Conservation (phyloP, 1,140 invertebrate genomes). For the Drosophila yakuba region DNA sequence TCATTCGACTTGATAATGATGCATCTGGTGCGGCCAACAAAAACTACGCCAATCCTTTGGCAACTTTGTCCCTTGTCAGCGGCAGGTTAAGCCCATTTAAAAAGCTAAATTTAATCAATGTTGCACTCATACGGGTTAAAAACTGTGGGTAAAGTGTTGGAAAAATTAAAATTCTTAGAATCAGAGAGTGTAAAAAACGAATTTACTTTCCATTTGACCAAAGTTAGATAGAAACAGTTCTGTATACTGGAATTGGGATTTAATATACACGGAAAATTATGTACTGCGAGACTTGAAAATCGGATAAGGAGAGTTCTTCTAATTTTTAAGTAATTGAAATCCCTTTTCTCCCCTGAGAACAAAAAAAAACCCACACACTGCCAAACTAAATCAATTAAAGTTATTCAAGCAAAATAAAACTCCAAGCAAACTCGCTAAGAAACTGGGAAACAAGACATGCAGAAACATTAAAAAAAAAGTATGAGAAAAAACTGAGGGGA, state of each 20-base stretch:
- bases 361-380: constrained; percentile 23
- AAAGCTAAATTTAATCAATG: constrained; percentile 45
- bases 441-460: constrained; percentile 36
- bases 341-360: background rate
- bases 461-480: constrained; percentile 42
- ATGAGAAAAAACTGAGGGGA: constrained; percentile 32
- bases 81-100: constrained; percentile 31
- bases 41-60: constrained; percentile 64
- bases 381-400: constrained; percentile 79
- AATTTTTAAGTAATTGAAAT: constrained; percentile 63
- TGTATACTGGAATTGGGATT: background rate
- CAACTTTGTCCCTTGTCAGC: constrained; percentile 60
- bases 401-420: constrained; percentile 75
- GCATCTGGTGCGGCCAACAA: constrained; percentile 74
- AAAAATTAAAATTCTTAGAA: no score
- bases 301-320: background rate
- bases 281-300: no score
- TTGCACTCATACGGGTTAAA: constrained; percentile 18
- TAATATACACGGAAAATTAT: background rate
- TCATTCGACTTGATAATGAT: constrained; percentile 80
- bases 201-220: no score
- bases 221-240: no score
- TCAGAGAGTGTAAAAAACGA: no score
- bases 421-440: constrained; percentile 32
- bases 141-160: constrained; percentile 16